Evolutionary conservation across 1,140 invertebrate genomes (phyloP), one percentile per base, ranked within the genome.

Genomic region (Trichonephila clavipes): DNA sequence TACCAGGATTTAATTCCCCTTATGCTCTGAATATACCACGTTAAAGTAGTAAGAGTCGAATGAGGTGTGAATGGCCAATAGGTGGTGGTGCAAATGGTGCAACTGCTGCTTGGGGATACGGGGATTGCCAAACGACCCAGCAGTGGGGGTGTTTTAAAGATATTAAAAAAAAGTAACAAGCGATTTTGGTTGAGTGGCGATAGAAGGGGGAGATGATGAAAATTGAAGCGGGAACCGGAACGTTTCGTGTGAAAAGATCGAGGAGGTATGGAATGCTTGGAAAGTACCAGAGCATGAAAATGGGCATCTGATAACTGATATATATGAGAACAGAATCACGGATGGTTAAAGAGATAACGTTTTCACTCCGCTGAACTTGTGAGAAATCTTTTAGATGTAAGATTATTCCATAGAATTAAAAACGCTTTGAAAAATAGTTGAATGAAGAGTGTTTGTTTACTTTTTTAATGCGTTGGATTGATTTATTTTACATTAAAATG

Each of bases 1-100:
- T 21, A 61, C 61, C 34, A n/a, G 89, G 89, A 90, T 90, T 90
- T 90, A 90, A 90, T 90, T 81, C 89, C 69, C 89, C 72, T 81
- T 90, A 82, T 82, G 89, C 61, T 82, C 51, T 83, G 89, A 90
- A 90, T 90, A 72, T 66, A 40, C 19, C 24, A 58, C 69, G 21
- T 61, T 59, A 18, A 18, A 34, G 28, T 24, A 62, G 58, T 59
- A 61, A 40, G n/a, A 19, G n/a, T 16, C 6, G 72, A 77, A 64
- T 34, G 85, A 89, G 88, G 88, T 89, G 88, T 28, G 88, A 89
- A 89, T 89, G 64, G 88, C 88, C 64, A 72, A 89, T 89, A 77
- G 69, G 69, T 77, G 44, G 88, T 21, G 40, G 19, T 40, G 88
- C 64, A 89, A 89, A 88, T 88, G 86, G 86, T 24, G 86, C 28